phyloP scores from a whole-genome alignment of 2,888 invertebrate species.

The Sesia bembeciformis region DNA sequence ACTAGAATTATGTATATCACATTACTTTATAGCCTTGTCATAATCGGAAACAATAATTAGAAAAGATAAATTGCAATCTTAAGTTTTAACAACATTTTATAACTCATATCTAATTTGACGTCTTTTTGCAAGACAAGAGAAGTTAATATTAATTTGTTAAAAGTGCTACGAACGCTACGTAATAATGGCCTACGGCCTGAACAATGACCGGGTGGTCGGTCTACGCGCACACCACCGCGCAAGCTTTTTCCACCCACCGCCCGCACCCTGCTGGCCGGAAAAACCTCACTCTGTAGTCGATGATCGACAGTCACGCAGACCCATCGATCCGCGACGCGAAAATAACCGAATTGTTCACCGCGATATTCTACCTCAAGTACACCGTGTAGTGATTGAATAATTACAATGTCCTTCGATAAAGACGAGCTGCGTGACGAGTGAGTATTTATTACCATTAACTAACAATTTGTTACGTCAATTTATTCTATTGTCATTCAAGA shows the following conservation, averaged over 20 bases:
- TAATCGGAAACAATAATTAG: too few relatives aligned
- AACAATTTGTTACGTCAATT: too few relatives aligned
- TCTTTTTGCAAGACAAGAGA: too few relatives aligned
- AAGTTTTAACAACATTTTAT: too few relatives aligned
- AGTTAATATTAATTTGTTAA: background rate
- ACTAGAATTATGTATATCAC: too few relatives aligned
- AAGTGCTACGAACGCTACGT: background rate
- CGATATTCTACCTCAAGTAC: slow-evolving; percentile 6
- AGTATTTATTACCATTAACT: slow-evolving; percentile 44
- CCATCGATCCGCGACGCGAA: slow-evolving; percentile 34
- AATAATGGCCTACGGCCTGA: background rate
- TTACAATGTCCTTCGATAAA: slow-evolving; percentile 74
- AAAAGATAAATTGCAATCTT: too few relatives aligned
- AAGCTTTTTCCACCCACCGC: slow-evolving; percentile 15
- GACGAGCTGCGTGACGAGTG: slow-evolving; percentile 82
- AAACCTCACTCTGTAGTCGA: slow-evolving; percentile 18
- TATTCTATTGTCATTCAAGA: too few relatives aligned
- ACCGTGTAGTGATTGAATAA: slow-evolving; percentile 30
- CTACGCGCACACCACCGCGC: slow-evolving; percentile 22
- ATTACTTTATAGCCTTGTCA: too few relatives aligned
- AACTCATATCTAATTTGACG: too few relatives aligned
- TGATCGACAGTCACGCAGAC: slow-evolving; percentile 39
- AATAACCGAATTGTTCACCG: slow-evolving; percentile 12
- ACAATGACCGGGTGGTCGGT: background rate
- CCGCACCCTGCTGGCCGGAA: slow-evolving; percentile 32